Conservation (phyloP, 2,113 vertebrate genomes). For the Hippocampus abdominalis region DNA sequence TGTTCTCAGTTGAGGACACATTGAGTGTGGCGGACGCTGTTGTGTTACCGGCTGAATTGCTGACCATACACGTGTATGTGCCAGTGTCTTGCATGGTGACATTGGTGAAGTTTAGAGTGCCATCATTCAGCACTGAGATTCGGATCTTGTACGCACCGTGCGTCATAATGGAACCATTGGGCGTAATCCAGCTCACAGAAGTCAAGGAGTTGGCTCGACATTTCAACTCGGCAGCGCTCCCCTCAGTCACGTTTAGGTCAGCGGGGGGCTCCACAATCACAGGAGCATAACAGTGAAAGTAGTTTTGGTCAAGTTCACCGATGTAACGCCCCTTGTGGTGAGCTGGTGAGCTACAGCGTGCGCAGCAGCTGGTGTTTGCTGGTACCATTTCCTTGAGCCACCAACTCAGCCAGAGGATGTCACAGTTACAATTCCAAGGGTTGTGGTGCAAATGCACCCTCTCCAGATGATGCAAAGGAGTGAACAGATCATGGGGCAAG, state of each 20-base stretch:
- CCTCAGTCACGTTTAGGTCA: conserved; percentile 97
- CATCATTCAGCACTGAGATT: conserved; percentile 95
- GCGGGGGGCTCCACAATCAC: conserved; percentile 97
- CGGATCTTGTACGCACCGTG: conserved; percentile 93
- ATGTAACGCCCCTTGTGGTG: conserved; percentile 95
- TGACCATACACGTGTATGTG: conserved; percentile 97
- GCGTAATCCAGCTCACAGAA: conserved; percentile 98
- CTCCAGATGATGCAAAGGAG: conserved; percentile 91
- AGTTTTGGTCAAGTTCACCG: conserved; percentile 95
- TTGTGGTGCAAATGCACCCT: conserved; percentile 98
- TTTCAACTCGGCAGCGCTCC: conserved; percentile 94
- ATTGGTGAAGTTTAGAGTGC: conserved; percentile 96
- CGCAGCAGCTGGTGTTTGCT: conserved; percentile 96
- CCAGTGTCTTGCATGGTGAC: conserved; percentile 97
- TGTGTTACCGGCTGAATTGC: conserved; percentile 97
- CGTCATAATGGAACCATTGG: conserved; percentile 95
- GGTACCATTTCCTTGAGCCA: conserved; percentile 99
- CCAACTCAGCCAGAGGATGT: conserved; percentile 98
- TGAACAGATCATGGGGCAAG: conserved; percentile 98
- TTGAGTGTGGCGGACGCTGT: conserved; percentile 96
- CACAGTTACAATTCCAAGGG: conserved; percentile 99
- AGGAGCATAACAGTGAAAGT: conserved; percentile 96
- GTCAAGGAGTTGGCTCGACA: conserved; percentile 94
- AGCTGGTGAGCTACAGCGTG: conserved; percentile 88
- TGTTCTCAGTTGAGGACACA: conserved; percentile 89